Percentiles rank a stretch among this genome's conserved stretches.
These are phyloP conservation scores for Laothoe populi DNA, from an alignment of 2,888 invertebrate genomes.

Conservation along the genomic window DNA sequence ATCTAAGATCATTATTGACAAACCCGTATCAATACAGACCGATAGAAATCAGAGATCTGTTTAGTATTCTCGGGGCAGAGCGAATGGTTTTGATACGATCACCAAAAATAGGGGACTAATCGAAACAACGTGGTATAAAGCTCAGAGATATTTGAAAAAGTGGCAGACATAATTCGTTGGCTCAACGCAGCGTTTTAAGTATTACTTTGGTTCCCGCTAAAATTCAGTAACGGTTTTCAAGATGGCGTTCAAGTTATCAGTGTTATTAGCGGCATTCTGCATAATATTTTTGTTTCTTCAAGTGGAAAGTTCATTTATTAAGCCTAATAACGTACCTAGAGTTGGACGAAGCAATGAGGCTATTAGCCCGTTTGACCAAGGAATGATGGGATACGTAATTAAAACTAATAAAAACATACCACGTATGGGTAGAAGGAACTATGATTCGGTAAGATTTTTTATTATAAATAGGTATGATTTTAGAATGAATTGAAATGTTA, in stretches of 20 bases:
- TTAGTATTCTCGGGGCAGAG: constrained; percentile 49
- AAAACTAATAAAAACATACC: constrained; percentile 79
- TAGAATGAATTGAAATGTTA: no score
- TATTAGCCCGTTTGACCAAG: constrained; percentile 64
- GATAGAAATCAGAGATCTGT: constrained; percentile 43
- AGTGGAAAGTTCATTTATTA: constrained; percentile 70
- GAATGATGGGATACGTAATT: constrained; percentile 75
- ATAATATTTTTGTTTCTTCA: constrained; percentile 58
- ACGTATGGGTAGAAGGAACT: constrained; percentile 77
- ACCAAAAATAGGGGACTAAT: constrained; percentile 60
- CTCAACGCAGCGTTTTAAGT: constrained; percentile 30
- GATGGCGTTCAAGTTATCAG: constrained; percentile 62
- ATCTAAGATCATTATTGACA: neutral
- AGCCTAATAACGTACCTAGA: constrained; percentile 75
- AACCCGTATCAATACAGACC: constrained; percentile 36
- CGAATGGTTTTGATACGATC: constrained; percentile 45
- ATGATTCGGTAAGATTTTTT: constrained; percentile 67
- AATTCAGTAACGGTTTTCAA: constrained; percentile 43
- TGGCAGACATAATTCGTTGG: constrained; percentile 43
- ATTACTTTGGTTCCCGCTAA: constrained; percentile 32
- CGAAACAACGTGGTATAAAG: constrained; percentile 62
- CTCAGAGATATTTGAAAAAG: constrained; percentile 27
- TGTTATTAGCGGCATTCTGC: constrained; percentile 58
- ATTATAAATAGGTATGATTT: no score
- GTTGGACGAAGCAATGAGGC: constrained; percentile 77